phyloP scores from a whole-genome alignment of 2,113 vertebrate genomes.

The Thunnus maccoyii region DNA sequence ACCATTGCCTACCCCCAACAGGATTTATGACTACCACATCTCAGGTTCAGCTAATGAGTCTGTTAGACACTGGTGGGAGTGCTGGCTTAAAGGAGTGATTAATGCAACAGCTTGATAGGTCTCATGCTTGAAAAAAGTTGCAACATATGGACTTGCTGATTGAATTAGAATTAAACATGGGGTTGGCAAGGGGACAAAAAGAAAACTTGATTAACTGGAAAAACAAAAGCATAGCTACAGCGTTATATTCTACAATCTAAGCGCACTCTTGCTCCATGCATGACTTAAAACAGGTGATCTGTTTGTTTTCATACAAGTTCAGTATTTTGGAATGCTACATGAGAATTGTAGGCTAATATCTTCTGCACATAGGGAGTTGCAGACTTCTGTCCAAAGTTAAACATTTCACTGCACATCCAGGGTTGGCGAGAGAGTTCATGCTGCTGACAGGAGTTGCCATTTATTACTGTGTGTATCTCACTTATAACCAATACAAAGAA shows the following conservation, averaged over 20 bases:
- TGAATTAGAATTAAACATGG: conserved; percentile 68
- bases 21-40: conserved; percentile 76
- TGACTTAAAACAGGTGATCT: conserved; percentile 48
- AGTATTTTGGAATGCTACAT: conserved; percentile 49
- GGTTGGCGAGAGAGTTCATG: conserved; percentile 70
- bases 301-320: conserved; percentile 55
- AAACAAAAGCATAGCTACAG: conserved; percentile 44
- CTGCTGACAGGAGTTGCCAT: conserved; percentile 77
- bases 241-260: conserved; percentile 16
- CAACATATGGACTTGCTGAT: conserved; percentile 64
- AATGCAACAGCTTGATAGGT: conserved; percentile 74
- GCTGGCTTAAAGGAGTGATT: conserved; percentile 69
- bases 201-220: conserved; percentile 49
- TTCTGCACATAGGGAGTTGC: conserved; percentile 47
- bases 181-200: conserved; percentile 56
- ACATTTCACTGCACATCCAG: conserved; percentile 71
- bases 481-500: conserved; percentile 64
- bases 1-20: conserved; percentile 50
- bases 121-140: conserved; percentile 47
- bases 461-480: conserved; percentile 74
- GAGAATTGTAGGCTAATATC: conserved; percentile 64
- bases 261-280: background rate
- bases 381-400: conserved; percentile 58
- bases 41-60: conserved; percentile 78
- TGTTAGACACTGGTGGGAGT: conserved; percentile 74